These are phyloP conservation scores for Ommatoiulus sabulosus DNA, from an alignment of 2,888 invertebrate genomes.

Conservation along the genomic window DNA sequence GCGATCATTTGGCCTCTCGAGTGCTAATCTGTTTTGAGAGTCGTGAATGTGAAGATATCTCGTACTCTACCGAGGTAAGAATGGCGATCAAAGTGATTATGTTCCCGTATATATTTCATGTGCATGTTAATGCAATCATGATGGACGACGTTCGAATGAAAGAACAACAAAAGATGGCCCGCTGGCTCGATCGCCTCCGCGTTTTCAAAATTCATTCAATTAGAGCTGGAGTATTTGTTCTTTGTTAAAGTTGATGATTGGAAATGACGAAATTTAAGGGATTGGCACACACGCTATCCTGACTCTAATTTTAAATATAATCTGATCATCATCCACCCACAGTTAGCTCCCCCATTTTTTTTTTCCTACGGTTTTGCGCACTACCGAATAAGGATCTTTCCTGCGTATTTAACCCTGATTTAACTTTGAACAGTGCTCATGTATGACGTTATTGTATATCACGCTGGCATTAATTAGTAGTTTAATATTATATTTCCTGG, in stretches of 20 bases:
- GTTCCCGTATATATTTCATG: background rate
- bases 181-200: no score
- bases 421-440: background rate
- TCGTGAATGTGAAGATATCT: background rate
- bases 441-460: background rate
- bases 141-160: constrained; percentile 1
- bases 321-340: background rate
- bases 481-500: no score
- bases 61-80: background rate
- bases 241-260: background rate
- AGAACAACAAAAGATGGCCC: constrained; percentile 42
- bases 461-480: no score
- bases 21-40: background rate
- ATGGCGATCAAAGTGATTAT: background rate
- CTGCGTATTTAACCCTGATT: background rate
- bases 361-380: background rate
- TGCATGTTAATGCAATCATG: background rate
- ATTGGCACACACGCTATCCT: no score
- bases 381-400: background rate
- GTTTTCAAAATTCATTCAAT: background rate
- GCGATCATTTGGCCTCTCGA: background rate
- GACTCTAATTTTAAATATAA: no score
- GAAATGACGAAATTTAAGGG: no score
- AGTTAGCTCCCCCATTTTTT: background rate
- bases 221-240: background rate